A percentile compares a stretch with the other conserved stretches of the same genome.
phyloP scores from a whole-genome alignment of 1,140 invertebrate species.

The Wasmannia auropunctata region DNA sequence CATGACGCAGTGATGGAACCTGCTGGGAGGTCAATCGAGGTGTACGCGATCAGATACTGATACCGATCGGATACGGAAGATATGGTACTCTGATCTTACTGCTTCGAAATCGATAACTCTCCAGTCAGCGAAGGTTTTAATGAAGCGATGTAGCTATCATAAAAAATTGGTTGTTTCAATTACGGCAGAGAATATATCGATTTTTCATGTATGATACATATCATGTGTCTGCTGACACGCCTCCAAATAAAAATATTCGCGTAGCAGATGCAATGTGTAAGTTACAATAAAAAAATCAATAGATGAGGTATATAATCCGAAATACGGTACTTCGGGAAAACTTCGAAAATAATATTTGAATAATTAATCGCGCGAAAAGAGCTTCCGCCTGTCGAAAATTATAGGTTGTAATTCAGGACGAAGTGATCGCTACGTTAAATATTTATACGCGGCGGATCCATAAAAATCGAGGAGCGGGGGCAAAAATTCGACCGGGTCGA shows the following conservation, averaged over 20 bases:
- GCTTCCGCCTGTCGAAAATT: conserved; percentile 13
- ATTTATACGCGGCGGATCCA: conserved; percentile 76
- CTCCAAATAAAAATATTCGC: background rate
- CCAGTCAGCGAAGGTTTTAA: conserved; percentile 73
- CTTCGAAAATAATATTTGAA: background rate
- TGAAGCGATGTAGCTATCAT: conserved; percentile 63
- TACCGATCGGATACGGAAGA: conserved; percentile 74
- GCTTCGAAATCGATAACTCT: conserved; percentile 81
- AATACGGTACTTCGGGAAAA: background rate
- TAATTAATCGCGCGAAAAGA: background rate
- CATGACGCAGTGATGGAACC: conserved; percentile 50
- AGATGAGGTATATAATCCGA: background rate
- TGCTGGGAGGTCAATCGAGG: conserved; percentile 76
- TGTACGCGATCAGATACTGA: conserved; percentile 55
- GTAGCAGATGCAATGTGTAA: background rate
- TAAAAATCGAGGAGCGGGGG: background rate
- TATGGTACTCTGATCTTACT: conserved; percentile 66
- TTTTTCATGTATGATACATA: background rate
- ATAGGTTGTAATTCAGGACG: conserved; percentile 66
- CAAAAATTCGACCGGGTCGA: conserved; percentile 79
- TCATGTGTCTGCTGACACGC: too few species aligned
- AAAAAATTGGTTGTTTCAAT: conserved; percentile 69
- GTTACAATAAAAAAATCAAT: background rate
- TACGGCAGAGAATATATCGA: conserved; percentile 17
- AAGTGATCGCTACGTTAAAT: conserved; percentile 76